These are phyloP conservation scores for Aleadryas rufinucha DNA, from an alignment of 2,113 vertebrate species.

Conservation along the genomic window DNA sequence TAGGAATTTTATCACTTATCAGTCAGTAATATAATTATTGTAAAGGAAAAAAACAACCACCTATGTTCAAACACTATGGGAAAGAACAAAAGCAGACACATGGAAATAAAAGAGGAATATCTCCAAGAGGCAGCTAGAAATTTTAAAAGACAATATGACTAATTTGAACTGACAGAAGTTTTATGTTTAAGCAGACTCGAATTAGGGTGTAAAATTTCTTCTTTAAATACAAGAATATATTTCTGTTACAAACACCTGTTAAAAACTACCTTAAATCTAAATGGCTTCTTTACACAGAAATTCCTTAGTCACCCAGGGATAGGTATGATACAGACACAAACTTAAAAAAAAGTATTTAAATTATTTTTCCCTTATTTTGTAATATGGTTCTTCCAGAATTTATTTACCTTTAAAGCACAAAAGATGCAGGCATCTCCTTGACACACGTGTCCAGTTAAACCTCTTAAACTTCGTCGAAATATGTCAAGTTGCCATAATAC, in stretches of 20 bases:
- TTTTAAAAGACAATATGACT: neutral
- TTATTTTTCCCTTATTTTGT: neutral
- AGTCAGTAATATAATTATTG: neutral
- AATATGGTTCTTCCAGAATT: neutral
- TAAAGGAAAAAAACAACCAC: neutral
- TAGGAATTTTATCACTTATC: neutral
- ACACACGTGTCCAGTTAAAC: slow-evolving; percentile 90
- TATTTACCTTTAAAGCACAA: slow-evolving; percentile 94
- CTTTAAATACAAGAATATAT: neutral
- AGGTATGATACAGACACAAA: neutral
- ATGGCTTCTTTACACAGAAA: neutral
- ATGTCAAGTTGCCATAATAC: slow-evolving; percentile 98
- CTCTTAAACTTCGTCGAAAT: slow-evolving; percentile 92
- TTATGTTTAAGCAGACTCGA: neutral
- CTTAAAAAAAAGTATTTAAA: neutral
- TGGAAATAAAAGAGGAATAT: neutral
- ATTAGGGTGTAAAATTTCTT: neutral
- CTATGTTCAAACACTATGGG: neutral
- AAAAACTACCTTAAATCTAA: neutral
- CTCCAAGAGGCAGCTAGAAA: neutral
- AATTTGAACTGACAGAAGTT: neutral
- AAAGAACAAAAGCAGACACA: neutral
- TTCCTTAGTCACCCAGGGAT: neutral
- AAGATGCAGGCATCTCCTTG: slow-evolving; percentile 96
- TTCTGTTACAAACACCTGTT: neutral